These are phyloP conservation scores for Harpalus rufipes DNA, from an alignment of 2,888 invertebrate species.

Conservation along the genomic window DNA sequence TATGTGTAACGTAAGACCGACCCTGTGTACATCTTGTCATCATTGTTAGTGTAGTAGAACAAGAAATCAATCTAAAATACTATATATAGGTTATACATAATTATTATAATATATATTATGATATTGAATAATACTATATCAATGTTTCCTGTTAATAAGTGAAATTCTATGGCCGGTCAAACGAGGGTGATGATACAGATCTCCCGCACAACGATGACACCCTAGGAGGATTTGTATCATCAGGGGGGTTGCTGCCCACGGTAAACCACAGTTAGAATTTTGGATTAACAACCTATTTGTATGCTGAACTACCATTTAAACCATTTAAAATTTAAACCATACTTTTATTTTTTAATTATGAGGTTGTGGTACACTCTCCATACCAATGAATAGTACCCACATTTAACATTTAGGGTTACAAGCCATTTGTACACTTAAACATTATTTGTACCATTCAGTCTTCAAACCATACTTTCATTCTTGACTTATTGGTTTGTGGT, in stretches of 20 bases:
- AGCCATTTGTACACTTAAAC: neutral
- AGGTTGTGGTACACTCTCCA: too few species aligned
- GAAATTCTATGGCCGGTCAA: constrained; percentile 74
- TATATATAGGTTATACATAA: constrained; percentile 61
- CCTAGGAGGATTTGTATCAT: neutral
- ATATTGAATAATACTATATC: constrained; percentile 74
- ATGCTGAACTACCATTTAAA: neutral
- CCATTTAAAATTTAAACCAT: too few species aligned
- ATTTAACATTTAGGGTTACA: neutral
- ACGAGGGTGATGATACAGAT: neutral
- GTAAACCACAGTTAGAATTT: neutral
- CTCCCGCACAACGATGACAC: neutral
- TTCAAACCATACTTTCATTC: too few species aligned
- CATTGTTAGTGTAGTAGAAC: constrained; percentile 57
- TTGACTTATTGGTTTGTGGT: too few species aligned
- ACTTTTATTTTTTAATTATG: too few species aligned
- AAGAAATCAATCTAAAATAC: constrained; percentile 62
- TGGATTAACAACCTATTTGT: neutral
- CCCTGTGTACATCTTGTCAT: constrained; percentile 60
- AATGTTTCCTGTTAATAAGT: constrained; percentile 78
- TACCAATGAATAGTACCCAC: too few species aligned
- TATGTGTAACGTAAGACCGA: constrained; percentile 11
- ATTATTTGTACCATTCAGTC: neutral
- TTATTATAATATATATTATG: constrained; percentile 65
- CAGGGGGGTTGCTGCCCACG: neutral